Evolutionary conservation across 2,797 vertebrate species (phyloP).

Genomic region (Selene dorsalis): DNA sequence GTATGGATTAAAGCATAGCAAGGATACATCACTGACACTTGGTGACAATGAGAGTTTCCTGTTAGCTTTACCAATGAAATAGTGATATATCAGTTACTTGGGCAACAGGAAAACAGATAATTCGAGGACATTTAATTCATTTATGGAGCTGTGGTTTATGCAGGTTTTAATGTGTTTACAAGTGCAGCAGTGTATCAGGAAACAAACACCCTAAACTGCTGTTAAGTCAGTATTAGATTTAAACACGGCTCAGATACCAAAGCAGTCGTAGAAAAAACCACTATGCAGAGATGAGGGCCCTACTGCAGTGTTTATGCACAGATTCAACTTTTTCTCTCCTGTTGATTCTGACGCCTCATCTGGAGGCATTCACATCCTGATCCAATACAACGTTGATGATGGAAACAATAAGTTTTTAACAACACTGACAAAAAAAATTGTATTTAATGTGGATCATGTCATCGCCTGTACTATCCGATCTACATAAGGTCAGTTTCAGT

Average conservation of each 20-base stretch:
- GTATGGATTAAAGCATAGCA: slow-evolving; percentile 61
- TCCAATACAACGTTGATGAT: not conserved
- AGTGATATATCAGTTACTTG: slow-evolving; percentile 10
- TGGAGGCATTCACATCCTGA: not conserved
- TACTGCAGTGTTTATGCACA: not conserved
- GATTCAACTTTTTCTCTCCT: not conserved
- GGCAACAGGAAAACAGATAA: slow-evolving; percentile 21
- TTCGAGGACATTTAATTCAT: slow-evolving; percentile 13
- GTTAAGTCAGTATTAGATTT: slow-evolving; percentile 14
- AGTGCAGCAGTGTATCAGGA: not conserved
- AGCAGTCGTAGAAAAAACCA: slow-evolving; percentile 4
- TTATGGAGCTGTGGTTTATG: slow-evolving; percentile 14
- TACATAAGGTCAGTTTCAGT: not conserved
- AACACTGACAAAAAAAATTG: not conserved
- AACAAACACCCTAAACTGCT: not conserved
- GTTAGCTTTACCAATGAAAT: slow-evolving; percentile 33
- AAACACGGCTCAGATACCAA: slow-evolving; percentile 2
- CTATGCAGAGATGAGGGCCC: not conserved
- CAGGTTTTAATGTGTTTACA: not conserved
- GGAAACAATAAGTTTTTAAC: not conserved
- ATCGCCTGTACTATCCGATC: not conserved
- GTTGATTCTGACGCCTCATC: not conserved
- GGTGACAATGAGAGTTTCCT: slow-evolving; percentile 30
- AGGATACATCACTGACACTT: slow-evolving; percentile 33
- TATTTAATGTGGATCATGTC: not conserved